Evolutionary conservation across 2,113 vertebrate species (phyloP).

Genomic region (Clarias gariepinus): DNA sequence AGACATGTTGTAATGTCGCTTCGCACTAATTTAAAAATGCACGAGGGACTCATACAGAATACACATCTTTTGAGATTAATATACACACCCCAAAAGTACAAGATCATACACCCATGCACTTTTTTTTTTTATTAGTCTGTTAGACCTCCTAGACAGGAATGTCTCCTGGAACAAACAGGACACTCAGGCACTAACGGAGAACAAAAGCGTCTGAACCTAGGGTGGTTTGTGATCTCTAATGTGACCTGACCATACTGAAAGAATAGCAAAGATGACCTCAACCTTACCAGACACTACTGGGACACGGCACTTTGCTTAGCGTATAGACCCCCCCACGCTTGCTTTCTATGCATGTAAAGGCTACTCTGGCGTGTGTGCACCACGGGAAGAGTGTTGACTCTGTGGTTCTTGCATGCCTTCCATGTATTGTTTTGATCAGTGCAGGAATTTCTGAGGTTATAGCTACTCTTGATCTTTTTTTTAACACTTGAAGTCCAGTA

Average conservation of each 20-base stretch:
- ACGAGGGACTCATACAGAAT: background rate
- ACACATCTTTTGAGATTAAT: constrained; percentile 25
- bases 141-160: background rate
- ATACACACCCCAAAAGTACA: background rate
- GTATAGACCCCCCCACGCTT: background rate
- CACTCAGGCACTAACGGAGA: background rate
- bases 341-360: background rate
- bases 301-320: background rate
- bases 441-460: constrained; percentile 5
- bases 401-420: background rate
- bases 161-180: background rate
- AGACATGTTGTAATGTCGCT: background rate
- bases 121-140: background rate
- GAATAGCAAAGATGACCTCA: background rate
- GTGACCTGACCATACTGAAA: background rate
- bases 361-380: background rate
- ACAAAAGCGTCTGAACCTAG: background rate
- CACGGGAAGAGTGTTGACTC: background rate
- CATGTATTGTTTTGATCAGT: background rate
- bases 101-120: background rate
- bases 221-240: background rate
- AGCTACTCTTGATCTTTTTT: background rate
- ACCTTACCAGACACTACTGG: background rate
- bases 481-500: background rate
- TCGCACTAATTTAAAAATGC: background rate